Evolutionary conservation across 2,797 vertebrate genomes (phyloP), one percentile per base, ranked within the genome.

Genomic region (Coreius guichenoti): DNA sequence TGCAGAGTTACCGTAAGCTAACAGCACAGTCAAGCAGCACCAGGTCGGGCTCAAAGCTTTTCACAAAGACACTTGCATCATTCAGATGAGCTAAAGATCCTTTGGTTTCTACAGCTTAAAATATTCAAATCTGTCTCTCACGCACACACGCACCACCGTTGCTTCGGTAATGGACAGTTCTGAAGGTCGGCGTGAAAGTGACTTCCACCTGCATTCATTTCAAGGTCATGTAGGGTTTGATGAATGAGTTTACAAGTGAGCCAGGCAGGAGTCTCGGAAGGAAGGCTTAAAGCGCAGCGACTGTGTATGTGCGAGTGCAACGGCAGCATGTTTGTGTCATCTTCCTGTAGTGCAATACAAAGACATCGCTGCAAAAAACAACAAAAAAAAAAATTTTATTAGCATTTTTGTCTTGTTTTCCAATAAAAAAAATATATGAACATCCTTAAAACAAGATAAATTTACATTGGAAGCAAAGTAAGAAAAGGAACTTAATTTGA

Each of bases 21-120:
- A 91, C 91, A 76, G 73, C 74, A 74, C 87, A 91, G 92, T 92
- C 91, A 86, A 94, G 92, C 93, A 94, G 94, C 92, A 92, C 88
- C 39, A 89, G 75, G 78, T 90, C 87, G 82, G 89, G 88, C 90
- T 88, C 88, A 88, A 89, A 91, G 89, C 88, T 82, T 92, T 88
- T 88, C 88, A 88, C 90, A 88, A 85, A 84, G 88, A 91, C 85
- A 33, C 47, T 90, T 86, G 86, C 88, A 89, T 31, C 45, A 73
- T 36, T 61, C 51, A 86, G 81, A 56, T 21, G 23, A 4, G 77
- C 88, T 86, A 63, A 81, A 85, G 88, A 87, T 91, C 87, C 90
- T 93, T 92, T 93, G 91, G 90, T 90, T 93, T 92, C 89, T 91
- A 92, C 90, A 75, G 85, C 87, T 86, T 91, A 80, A 87, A 90